A percentile compares a stretch with the other conserved stretches of the same genome.
Conservation (phyloP, 2,888 invertebrate genomes). For the Limulus polyphemus region DNA sequence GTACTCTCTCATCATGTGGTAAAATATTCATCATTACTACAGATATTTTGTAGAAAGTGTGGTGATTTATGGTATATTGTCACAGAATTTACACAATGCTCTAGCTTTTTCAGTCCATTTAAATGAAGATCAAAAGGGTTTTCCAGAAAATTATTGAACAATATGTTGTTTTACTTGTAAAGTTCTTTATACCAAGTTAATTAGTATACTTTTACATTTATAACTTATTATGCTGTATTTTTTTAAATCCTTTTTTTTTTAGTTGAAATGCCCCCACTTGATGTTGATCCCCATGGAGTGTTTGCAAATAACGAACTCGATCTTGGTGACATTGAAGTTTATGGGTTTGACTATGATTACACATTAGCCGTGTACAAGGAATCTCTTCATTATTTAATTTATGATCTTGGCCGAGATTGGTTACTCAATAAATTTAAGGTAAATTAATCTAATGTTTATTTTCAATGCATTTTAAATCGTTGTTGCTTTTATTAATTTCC, state of each 20-base stretch:
- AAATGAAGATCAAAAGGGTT: too few species aligned
- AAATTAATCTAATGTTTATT: conserved; percentile 24
- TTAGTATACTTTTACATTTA: not conserved
- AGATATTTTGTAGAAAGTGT: too few species aligned
- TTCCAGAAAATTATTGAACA: too few species aligned
- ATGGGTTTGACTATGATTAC: conserved; percentile 98
- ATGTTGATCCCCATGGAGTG: conserved; percentile 68
- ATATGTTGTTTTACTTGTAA: too few species aligned
- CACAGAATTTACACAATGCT: too few species aligned
- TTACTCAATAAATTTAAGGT: conserved; percentile 80
- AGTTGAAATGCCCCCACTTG: conserved; percentile 16
- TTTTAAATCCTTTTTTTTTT: not conserved
- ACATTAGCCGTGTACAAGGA: conserved; percentile 90
- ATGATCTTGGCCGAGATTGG: conserved; percentile 74
- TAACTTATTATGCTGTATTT: not conserved
- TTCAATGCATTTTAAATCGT: not conserved
- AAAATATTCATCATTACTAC: too few species aligned
- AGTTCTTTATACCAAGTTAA: not conserved
- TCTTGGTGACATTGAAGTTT: conserved; percentile 77
- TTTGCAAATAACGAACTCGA: conserved; percentile 95
- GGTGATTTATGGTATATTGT: too few species aligned
- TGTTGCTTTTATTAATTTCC: not conserved
- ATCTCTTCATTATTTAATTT: conserved; percentile 72
- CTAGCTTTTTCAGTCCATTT: too few species aligned
- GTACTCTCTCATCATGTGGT: too few species aligned